A percentile compares a stretch with the other conserved stretches of the same genome.
Evolutionary conservation across 2,113 vertebrate species (phyloP).

Genomic region (Xiphophorus hellerii): DNA sequence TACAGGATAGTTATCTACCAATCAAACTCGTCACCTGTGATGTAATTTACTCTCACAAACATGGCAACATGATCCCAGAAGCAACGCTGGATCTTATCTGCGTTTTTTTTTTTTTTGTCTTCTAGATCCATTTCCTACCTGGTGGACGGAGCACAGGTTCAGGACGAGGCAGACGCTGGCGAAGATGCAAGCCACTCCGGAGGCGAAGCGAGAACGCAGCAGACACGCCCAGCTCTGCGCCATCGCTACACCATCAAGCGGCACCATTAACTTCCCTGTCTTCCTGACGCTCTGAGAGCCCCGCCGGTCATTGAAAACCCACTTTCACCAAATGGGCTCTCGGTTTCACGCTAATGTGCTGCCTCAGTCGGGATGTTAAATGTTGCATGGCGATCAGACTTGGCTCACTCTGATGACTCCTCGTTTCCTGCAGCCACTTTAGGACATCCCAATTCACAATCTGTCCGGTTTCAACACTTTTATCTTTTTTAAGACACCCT

Average conservation of each 20-base stretch:
- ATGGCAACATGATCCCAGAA: no score
- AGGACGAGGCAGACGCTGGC: constrained; percentile 45
- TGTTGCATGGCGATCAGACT: constrained; percentile 13
- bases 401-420: constrained; percentile 1
- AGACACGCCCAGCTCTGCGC: constrained; percentile 15
- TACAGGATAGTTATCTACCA: background rate
- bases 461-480: constrained; percentile 28
- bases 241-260: background rate
- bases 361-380: background rate
- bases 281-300: constrained; percentile 2
- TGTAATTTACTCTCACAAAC: background rate
- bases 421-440: background rate
- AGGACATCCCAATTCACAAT: constrained; percentile 22
- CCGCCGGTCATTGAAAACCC: constrained; percentile 13
- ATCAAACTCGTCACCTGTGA: background rate
- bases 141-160: constrained; percentile 46
- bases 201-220: constrained; percentile 43
- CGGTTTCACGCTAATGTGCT: background rate
- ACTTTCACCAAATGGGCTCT: background rate
- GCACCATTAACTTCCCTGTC: background rate
- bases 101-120: background rate
- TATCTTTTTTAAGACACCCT: constrained; percentile 15
- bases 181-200: constrained; percentile 33
- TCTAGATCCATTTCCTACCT: constrained; percentile 50
- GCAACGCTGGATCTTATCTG: no score